Conservation (phyloP, 2,888 invertebrate species). For the Thysanoteuthis rhombus region DNA sequence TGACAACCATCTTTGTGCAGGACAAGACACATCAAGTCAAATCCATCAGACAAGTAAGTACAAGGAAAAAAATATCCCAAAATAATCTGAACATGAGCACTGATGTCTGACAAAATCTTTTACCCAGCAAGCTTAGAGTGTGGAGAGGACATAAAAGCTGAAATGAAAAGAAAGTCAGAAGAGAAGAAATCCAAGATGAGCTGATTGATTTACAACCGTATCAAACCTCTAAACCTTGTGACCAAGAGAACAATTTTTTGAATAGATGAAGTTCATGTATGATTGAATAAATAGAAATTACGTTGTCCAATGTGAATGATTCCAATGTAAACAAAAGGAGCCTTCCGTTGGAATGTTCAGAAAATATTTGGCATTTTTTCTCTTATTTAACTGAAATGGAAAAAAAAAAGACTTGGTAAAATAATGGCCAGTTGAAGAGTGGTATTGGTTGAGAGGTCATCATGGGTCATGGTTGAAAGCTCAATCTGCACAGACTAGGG, state of each 20-base stretch:
- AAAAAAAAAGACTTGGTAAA: background rate
- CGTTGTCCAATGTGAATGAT: background rate
- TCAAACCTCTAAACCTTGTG: constrained; percentile 12
- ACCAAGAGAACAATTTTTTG: background rate
- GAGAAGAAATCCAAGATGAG: background rate
- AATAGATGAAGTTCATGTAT: background rate
- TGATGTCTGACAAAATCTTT: background rate
- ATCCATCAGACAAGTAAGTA: background rate
- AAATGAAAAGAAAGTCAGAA: background rate
- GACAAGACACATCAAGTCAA: constrained; percentile 12
- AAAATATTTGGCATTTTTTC: background rate
- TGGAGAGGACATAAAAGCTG: background rate
- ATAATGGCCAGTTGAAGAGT: background rate
- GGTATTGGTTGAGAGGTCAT: background rate
- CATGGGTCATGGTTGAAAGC: background rate
- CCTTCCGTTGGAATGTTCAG: background rate
- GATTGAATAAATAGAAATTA: background rate
- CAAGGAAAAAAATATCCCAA: background rate
- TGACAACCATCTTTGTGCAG: background rate
- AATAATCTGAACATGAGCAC: background rate
- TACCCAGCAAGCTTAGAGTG: background rate
- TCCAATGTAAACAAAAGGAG: background rate
- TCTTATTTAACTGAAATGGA: background rate
- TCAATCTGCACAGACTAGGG: background rate
- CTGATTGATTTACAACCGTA: background rate